Percentiles rank a stretch among this genome's conserved stretches.
These are phyloP conservation scores for Oreohelix idahoensis DNA, from an alignment of 1,140 invertebrate genomes.

Conservation along the genomic window DNA sequence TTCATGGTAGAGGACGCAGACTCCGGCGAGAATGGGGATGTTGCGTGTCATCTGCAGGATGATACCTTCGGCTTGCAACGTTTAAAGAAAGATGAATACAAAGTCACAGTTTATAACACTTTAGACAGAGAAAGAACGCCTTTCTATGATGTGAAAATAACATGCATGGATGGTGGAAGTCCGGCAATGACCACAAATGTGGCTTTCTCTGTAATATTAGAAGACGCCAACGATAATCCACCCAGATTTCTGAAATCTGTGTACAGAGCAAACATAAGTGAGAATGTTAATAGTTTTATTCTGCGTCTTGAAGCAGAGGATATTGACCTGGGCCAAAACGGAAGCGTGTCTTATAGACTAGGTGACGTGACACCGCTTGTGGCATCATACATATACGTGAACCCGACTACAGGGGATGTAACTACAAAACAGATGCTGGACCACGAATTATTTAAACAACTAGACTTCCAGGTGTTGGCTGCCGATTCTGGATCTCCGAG, in stretches of 20 bases:
- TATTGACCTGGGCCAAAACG: constrained; percentile 42
- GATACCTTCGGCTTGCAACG: constrained; percentile 52
- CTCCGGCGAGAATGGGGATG: constrained; percentile 56
- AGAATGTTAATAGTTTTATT: constrained; percentile 32
- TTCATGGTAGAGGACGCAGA: constrained; percentile 59
- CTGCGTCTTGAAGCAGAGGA: constrained; percentile 32
- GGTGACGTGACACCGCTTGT: constrained; percentile 32
- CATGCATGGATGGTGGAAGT: constrained; percentile 41
- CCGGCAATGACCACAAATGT: constrained; percentile 34
- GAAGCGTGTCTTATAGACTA: constrained; percentile 37
- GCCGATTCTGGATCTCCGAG: constrained; percentile 30
- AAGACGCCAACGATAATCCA: constrained; percentile 61
- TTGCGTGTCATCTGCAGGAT: constrained; percentile 52
- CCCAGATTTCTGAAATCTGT: constrained; percentile 54
- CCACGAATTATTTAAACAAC: constrained; percentile 33
- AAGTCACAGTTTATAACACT: constrained; percentile 48
- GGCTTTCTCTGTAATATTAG: constrained; percentile 53
- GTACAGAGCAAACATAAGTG: constrained; percentile 43
- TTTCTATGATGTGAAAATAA: constrained; percentile 34
- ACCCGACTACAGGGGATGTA: constrained; percentile 31
- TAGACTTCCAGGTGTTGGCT: constrained; percentile 42
- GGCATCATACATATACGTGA: constrained; percentile 31
- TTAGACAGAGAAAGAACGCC: constrained; percentile 41
- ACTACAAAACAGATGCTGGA: constrained; percentile 30
- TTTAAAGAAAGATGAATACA: constrained; percentile 56